These are phyloP conservation scores for cattle (Bos taurus) DNA, from an alignment of 2,113 vertebrate species.

Conservation along the genomic window ARS-UCD2.0 NC_037339.1:19797001-19797500, in stretches of 20 bases:
- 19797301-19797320: background rate
- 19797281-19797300: constrained; percentile 24
- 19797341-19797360: background rate
- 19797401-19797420: background rate
- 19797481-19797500: background rate
- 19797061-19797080: background rate
- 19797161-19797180: background rate
- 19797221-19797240: background rate
- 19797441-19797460: background rate
- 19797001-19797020: background rate
- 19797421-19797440: background rate
- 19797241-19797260: background rate
- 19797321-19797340: background rate
- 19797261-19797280: background rate
- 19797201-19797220: background rate
- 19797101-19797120: background rate
- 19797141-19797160: background rate
- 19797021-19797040: background rate
- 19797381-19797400: background rate
- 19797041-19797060: background rate
- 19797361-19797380: background rate
- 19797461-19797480: background rate
- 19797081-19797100: background rate
- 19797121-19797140: background rate
- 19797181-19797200: background rate